Conservation (phyloP, 2,797 vertebrate genomes). For the Sciurus vulgaris region DNA sequence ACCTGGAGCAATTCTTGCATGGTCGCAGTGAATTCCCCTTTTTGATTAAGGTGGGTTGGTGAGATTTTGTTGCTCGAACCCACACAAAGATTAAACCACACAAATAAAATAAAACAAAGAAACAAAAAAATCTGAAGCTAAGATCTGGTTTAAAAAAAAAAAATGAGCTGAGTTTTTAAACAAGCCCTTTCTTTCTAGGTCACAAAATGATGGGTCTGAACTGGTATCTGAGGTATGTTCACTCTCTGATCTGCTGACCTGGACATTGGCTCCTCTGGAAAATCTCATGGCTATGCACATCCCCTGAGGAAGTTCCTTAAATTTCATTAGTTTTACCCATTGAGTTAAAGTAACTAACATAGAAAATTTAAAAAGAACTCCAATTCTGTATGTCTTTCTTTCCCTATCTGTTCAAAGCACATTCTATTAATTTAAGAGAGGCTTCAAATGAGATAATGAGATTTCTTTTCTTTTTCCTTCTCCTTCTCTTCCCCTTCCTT, state of each 20-base stretch:
- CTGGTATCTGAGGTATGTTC: not conserved
- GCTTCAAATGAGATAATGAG: slow-evolving; percentile 9
- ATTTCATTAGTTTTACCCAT: slow-evolving; percentile 44
- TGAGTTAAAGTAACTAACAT: slow-evolving; percentile 56
- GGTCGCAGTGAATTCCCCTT: not conserved
- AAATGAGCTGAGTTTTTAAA: not conserved
- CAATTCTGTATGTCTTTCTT: slow-evolving; percentile 10
- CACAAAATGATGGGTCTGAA: not conserved
- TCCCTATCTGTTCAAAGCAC: not conserved
- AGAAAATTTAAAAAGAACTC: not conserved
- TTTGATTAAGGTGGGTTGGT: slow-evolving; percentile 23
- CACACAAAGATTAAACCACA: slow-evolving; percentile 1
- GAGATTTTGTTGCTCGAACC: slow-evolving; percentile 36
- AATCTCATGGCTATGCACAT: not conserved
- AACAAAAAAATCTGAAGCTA: not conserved
- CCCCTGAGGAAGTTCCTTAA: slow-evolving; percentile 21
- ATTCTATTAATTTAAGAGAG: not conserved
- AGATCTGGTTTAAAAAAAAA: slow-evolving; percentile 52
- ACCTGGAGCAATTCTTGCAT: not conserved
- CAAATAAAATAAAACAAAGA: slow-evolving; percentile 6
- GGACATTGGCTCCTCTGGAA: not conserved
- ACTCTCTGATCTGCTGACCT: not conserved
- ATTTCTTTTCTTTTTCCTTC: not conserved
- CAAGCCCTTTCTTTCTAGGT: not conserved
- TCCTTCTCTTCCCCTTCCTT: no score